These are phyloP conservation scores for Calliopum simillimum DNA, from an alignment of 2,888 invertebrate genomes.

Conservation along the genomic window DNA sequence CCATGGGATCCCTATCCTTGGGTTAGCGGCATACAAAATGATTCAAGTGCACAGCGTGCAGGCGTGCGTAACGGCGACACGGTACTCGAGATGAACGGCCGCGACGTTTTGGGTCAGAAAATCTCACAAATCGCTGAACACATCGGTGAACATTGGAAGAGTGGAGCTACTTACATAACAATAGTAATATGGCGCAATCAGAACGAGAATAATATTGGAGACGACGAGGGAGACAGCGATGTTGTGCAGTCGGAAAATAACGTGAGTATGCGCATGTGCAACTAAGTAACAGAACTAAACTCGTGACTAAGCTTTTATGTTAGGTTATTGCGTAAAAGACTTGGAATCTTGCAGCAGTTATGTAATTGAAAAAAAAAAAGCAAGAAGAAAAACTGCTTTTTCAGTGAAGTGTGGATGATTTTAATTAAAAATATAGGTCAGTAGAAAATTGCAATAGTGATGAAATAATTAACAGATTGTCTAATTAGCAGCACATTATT, in stretches of 20 bases:
- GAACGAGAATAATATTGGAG: slow-evolving; percentile 36
- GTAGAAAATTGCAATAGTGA: too few relatives aligned
- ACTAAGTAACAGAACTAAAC: too few relatives aligned
- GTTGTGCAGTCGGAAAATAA: not conserved
- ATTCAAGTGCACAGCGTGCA: slow-evolving; percentile 73
- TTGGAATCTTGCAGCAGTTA: too few relatives aligned
- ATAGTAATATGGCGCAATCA: slow-evolving; percentile 65
- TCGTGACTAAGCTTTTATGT: too few relatives aligned
- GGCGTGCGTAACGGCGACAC: slow-evolving; percentile 79
- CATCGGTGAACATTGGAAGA: slow-evolving; percentile 62
- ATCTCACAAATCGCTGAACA: slow-evolving; percentile 63
- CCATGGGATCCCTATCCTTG: slow-evolving; percentile 87
- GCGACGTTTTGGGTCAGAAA: slow-evolving; percentile 63
- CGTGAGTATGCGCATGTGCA: slow-evolving; percentile 16
- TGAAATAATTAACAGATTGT: too few relatives aligned
- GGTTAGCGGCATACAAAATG: slow-evolving; percentile 75
- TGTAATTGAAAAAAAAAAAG: too few relatives aligned
- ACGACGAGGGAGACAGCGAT: slow-evolving; percentile 44
- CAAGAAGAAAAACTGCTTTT: too few relatives aligned
- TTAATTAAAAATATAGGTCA: too few relatives aligned
- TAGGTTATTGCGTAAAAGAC: too few relatives aligned
- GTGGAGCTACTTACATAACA: slow-evolving; percentile 58
- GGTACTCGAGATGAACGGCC: slow-evolving; percentile 71
- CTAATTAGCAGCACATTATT: too few relatives aligned
- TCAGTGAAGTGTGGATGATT: too few relatives aligned